A percentile compares a stretch with the other conserved stretches of the same genome.
Conservation (phyloP, 2,113 vertebrate species). For the Piaya cayana region DNA sequence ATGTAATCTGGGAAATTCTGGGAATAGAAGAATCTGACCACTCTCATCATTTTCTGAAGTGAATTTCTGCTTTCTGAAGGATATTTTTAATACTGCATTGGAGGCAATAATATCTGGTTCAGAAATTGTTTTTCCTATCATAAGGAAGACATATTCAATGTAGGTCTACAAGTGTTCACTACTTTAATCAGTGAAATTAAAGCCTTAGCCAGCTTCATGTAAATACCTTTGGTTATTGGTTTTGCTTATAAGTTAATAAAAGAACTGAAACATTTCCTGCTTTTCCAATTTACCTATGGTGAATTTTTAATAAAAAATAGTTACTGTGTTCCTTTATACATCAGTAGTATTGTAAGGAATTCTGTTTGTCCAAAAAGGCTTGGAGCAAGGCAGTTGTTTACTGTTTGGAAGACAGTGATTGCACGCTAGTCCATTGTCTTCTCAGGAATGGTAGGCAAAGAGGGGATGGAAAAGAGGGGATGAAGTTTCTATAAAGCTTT, state of each 20-base stretch:
- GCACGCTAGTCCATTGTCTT: background rate
- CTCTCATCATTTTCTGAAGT: background rate
- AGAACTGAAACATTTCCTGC: background rate
- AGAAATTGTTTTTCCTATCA: background rate
- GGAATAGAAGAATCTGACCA: background rate
- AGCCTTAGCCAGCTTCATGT: background rate
- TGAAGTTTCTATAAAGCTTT: background rate
- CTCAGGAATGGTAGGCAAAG: background rate
- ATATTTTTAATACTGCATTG: background rate
- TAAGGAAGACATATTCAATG: background rate
- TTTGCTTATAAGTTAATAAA: background rate
- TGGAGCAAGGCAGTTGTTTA: background rate
- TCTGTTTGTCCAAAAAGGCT: background rate
- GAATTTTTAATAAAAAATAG: background rate
- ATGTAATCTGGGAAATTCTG: background rate
- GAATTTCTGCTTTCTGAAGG: background rate
- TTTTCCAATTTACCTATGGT: background rate
- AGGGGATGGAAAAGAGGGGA: background rate
- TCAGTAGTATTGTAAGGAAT: background rate
- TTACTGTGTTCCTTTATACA: background rate
- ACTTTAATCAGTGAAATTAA: background rate
- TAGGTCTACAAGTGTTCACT: background rate
- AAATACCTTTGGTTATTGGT: background rate
- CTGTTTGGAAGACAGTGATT: background rate
- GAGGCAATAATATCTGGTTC: background rate